These are phyloP conservation scores for Protobothrops flavoviridis DNA, from an alignment of 2,113 vertebrate species.

Conservation along the genomic window DNA sequence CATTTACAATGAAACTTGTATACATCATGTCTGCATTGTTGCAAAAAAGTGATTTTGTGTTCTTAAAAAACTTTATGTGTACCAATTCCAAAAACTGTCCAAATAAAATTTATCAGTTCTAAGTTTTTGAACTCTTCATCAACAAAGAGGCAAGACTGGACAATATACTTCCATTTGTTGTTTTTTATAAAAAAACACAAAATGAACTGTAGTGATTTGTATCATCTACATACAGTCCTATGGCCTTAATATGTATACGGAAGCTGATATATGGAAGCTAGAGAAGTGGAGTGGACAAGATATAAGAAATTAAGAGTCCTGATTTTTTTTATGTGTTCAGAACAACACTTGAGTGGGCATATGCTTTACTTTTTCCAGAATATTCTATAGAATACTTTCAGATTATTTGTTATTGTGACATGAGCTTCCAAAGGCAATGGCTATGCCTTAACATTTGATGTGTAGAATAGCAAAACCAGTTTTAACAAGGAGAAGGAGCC, in stretches of 20 bases:
- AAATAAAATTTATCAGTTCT: background rate
- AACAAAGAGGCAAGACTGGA: background rate
- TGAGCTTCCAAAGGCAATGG: background rate
- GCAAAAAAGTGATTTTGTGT: background rate
- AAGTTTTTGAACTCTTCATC: background rate
- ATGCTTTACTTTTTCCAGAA: background rate
- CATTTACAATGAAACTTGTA: background rate
- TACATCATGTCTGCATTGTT: background rate
- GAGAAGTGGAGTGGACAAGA: background rate
- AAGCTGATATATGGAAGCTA: background rate
- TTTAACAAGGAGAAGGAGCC: constrained; percentile 7
- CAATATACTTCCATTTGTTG: background rate
- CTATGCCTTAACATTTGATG: background rate
- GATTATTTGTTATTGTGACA: background rate
- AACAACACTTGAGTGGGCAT: background rate
- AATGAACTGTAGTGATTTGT: background rate
- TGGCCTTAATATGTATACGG: background rate
- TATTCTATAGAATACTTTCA: background rate
- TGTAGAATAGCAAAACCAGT: background rate
- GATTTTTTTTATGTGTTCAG: background rate
- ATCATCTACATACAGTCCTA: background rate
- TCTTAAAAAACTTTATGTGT: background rate
- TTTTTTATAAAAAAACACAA: background rate
- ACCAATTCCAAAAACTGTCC: background rate
- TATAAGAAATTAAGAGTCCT: background rate